Conservation (phyloP, 1,140 invertebrate species). For the Brachionus paranguensis region DNA sequence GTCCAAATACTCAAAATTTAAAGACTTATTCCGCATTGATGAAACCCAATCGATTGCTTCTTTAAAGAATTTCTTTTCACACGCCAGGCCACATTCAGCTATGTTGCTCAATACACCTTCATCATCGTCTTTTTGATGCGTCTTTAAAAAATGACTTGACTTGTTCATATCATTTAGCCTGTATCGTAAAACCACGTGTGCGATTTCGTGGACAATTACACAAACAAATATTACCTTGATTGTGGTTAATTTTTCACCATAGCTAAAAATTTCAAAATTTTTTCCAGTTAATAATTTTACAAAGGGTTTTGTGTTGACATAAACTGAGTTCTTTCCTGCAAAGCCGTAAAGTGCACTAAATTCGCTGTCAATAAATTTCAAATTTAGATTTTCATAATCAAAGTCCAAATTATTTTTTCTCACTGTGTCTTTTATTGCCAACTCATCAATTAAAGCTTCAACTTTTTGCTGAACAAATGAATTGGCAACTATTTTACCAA, state of each 20-base stretch:
- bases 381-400: neutral
- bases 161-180: neutral
- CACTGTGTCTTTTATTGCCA: neutral
- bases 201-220: neutral
- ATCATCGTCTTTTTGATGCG: neutral
- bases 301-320: neutral
- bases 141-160: neutral
- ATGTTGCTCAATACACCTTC: neutral
- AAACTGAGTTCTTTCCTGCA: neutral
- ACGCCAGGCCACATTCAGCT: neutral
- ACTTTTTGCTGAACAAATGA: neutral
- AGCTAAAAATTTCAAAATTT: neutral
- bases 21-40: neutral
- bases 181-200: neutral
- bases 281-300: neutral
- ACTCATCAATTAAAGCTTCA: neutral
- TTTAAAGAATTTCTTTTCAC: neutral
- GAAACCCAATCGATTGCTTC: neutral
- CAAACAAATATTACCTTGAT: neutral
- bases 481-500: neutral
- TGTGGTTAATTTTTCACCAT: neutral
- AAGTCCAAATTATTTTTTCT: neutral
- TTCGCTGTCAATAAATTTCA: neutral
- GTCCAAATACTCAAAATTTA: neutral
- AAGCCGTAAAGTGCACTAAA: neutral